A percentile compares a stretch with the other conserved stretches of the same genome.
phyloP scores from a whole-genome alignment of 1,140 invertebrate species.

The Lucilia cuprina region DNA sequence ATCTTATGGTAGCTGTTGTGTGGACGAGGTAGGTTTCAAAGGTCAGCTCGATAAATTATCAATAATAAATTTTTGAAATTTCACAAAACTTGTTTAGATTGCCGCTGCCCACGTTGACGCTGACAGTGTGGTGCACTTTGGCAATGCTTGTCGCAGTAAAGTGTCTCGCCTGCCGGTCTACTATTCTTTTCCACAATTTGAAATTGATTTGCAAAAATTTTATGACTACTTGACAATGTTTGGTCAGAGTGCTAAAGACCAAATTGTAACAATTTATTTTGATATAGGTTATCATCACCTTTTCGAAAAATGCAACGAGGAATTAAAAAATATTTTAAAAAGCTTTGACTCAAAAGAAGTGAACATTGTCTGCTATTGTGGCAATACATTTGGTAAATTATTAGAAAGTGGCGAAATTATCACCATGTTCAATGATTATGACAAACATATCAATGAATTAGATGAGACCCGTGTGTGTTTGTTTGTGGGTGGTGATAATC shows the following conservation, averaged over 20 bases:
- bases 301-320: conserved; percentile 63
- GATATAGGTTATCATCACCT: conserved; percentile 75
- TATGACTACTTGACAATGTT: conserved; percentile 48
- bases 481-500: conserved; percentile 65
- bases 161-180: conserved; percentile 76
- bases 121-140: conserved; percentile 90
- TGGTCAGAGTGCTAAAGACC: conserved; percentile 50
- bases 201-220: conserved; percentile 64
- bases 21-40: conserved; percentile 76
- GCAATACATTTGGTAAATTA: background rate
- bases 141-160: conserved; percentile 83
- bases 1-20: conserved; percentile 93
- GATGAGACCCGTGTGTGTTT: conserved; percentile 53
- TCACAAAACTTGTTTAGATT: conserved; percentile 44
- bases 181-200: conserved; percentile 72
- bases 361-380: background rate
- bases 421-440: background rate
- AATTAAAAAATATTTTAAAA: background rate
- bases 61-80: background rate
- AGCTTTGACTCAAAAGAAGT: background rate
- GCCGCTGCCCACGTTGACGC: conserved; percentile 85
- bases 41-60: background rate
- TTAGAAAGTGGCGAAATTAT: background rate
- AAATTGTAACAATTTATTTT: conserved; percentile 73
- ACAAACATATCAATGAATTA: background rate